Percentiles rank a stretch among this genome's conserved stretches.
These are phyloP conservation scores for Epinephelus moara DNA, from an alignment of 2,113 vertebrate species.

Conservation along the genomic window DNA sequence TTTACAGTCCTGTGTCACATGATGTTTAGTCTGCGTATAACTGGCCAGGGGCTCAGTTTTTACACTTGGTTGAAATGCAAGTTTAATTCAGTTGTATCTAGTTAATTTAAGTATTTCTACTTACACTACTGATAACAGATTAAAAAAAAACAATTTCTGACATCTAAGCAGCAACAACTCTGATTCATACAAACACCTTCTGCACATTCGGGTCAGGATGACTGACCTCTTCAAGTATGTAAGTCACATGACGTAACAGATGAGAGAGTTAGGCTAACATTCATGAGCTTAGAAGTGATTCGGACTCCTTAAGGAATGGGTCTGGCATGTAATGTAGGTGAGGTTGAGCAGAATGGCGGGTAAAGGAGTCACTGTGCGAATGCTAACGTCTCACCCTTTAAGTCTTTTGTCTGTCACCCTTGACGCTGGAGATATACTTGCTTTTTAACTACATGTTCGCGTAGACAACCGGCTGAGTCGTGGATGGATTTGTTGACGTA, in stretches of 20 bases:
- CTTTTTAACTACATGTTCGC: no score
- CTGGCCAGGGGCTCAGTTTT: not conserved
- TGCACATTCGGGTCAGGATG: constrained; percentile 30
- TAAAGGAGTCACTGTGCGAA: constrained; percentile 3
- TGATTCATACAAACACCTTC: constrained; percentile 3
- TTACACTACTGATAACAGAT: not conserved
- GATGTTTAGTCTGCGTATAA: not conserved
- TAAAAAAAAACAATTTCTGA: constrained; percentile 1
- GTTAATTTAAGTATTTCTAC: not conserved
- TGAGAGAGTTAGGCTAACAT: constrained; percentile 24
- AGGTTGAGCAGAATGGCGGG: not conserved
- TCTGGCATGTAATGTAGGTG: constrained; percentile 10
- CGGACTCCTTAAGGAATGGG: not conserved
- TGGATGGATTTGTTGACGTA: no score
- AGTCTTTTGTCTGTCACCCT: not conserved
- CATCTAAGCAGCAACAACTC: constrained; percentile 37
- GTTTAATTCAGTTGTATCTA: not conserved
- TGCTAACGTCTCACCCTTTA: not conserved
- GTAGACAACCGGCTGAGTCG: no score
- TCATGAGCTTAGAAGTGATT: constrained; percentile 18
- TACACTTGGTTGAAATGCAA: constrained; percentile 4
- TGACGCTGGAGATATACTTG: not conserved
- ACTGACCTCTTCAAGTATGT: constrained; percentile 35
- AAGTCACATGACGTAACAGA: constrained; percentile 26
- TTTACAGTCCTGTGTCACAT: not conserved